A percentile compares a stretch with the other conserved stretches of the same genome.
These are phyloP conservation scores for Heliocidaris tuberculata DNA, from an alignment of 35 echinoderm and acorn worm genomes.

Conservation along the genomic window DNA sequence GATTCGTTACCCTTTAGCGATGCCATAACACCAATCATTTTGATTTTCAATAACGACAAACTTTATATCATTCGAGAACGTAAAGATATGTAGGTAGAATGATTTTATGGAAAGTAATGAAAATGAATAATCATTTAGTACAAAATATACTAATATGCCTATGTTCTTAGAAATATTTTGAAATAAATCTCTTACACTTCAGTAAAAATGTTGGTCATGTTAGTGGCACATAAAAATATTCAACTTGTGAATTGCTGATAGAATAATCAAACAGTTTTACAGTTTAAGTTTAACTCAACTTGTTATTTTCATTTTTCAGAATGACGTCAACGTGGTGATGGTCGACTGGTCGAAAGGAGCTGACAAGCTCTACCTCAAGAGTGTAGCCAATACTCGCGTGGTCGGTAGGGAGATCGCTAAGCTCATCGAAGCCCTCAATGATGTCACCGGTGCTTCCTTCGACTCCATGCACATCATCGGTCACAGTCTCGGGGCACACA, in stretches of 20 bases:
- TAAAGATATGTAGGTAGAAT: too few relatives aligned
- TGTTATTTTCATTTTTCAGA: background rate
- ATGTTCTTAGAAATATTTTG: background rate
- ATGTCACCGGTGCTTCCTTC: background rate
- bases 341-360: constrained; percentile 62
- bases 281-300: background rate
- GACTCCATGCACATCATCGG: constrained; percentile 79
- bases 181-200: background rate
- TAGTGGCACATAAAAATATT: too few relatives aligned
- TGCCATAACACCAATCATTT: too few relatives aligned
- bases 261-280: background rate
- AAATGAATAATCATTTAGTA: too few relatives aligned
- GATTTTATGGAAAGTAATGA: too few relatives aligned
- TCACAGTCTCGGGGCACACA: constrained; percentile 97
- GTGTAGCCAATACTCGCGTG: constrained; percentile 38
- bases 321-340: constrained; percentile 55
- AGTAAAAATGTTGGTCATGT: too few relatives aligned
- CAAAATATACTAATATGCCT: too few relatives aligned
- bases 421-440: too few relatives aligned
- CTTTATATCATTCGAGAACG: background rate
- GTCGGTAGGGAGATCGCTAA: too few relatives aligned
- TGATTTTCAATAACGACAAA: too few relatives aligned
- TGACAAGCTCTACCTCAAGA: constrained; percentile 32
- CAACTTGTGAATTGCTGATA: too few relatives aligned
- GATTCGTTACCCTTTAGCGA: too few relatives aligned